Conservation (phyloP, 2,888 invertebrate species). For the Caenorhabditis doughertyi region DNA sequence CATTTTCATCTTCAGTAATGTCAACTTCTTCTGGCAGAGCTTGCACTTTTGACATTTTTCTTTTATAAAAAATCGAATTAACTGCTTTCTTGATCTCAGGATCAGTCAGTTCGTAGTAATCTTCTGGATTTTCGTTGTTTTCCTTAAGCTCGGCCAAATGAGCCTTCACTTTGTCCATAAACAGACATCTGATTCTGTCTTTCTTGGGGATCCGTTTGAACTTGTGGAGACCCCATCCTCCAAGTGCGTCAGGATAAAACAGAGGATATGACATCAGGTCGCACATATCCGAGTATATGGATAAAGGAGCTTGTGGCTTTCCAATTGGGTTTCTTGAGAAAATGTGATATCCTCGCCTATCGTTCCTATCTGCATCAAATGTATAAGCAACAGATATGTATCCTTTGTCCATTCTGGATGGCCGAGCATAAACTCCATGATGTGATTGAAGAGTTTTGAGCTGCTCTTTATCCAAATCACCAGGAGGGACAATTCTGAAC, state of each 20-base stretch:
- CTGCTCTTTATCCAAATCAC: neutral
- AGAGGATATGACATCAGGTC: neutral
- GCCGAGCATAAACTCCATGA: neutral
- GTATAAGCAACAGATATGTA: conserved; percentile 3
- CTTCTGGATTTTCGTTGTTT: neutral
- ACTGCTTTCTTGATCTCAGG: neutral
- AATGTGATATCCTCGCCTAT: no score
- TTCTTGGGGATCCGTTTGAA: neutral
- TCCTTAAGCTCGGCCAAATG: neutral
- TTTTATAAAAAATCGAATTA: neutral
- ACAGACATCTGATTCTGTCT: no score
- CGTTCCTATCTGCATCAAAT: neutral
- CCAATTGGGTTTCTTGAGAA: neutral
- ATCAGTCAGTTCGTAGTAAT: neutral
- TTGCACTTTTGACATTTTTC: neutral
- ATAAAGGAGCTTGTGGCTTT: neutral
- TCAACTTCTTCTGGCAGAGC: neutral
- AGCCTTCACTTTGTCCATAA: neutral
- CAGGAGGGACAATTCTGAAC: neutral
- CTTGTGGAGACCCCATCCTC: conserved; percentile 5
- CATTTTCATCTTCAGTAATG: neutral
- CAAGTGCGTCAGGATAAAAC: neutral
- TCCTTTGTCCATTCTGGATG: neutral
- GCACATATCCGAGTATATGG: neutral
- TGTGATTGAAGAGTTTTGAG: neutral